Evolutionary conservation across 2,888 invertebrate genomes (phyloP), one percentile per base, ranked within the genome.

Genomic region (Aporophyla lueneburgensis): DNA sequence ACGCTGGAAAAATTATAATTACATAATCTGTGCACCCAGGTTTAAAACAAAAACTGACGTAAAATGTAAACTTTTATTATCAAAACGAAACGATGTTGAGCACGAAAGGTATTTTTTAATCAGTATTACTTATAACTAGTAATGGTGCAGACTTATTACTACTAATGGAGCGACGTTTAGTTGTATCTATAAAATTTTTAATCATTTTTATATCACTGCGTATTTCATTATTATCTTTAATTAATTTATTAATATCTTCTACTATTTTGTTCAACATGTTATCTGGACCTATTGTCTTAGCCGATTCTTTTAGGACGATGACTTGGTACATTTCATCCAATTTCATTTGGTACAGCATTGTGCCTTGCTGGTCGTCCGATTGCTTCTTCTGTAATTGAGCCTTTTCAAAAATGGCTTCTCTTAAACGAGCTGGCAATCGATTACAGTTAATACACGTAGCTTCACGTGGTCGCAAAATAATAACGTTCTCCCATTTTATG

Each of bases 381-480:
- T 91, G 90, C 56, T 92, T 93, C 74, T 93, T 94, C 76, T 94
- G 93, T 19, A 79, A 79, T n/a, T 93, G 92, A 0, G 94, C 95
- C 88, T 91, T 95, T 49, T 93, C 92, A 63, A 96, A 93, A 51
- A 96, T 94, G 6, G 94, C 93, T 68, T 96, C 94, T 76, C 91
- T 91, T 46, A 96, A 89, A 49, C 88, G 83, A 4, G 91, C 82
- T 0, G 96, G 95, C 40, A 96, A 83, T 1, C 89, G 74, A 58
- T 93, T 94, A 19, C 73, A 79, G 21, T 82, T 83, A 14, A 54
- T 81, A 62, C 85, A 87, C 0, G 76, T 78, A 0, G 85, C 80
- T 43, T 82, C 80, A 9, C 82, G 77, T 27, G 89, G 86, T 14
- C 63, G 75, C 9, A 87, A 65, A 19, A 59, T 5, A 16, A 85